phyloP scores from a whole-genome alignment of 2,888 invertebrate genomes.

The Gymnosoma rotundatum region DNA sequence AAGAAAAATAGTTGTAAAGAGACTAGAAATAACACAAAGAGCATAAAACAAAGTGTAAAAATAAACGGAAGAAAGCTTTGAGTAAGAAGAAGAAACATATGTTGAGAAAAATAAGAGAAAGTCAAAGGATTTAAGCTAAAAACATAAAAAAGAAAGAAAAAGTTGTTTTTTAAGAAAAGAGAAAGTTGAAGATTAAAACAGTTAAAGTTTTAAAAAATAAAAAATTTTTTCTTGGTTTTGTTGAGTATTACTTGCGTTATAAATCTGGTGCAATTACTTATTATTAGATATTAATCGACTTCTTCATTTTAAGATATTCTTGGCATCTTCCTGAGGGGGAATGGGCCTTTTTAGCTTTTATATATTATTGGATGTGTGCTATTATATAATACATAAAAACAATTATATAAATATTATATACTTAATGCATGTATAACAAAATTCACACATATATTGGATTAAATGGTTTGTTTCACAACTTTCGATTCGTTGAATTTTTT shows the following conservation, averaged over 20 bases:
- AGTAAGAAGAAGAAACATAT: slow-evolving; percentile 30
- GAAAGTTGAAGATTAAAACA: not conserved
- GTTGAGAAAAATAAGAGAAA: not conserved
- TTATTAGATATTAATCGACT: slow-evolving; percentile 73
- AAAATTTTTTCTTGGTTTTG: slow-evolving; percentile 34
- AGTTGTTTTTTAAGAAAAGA: slow-evolving; percentile 4
- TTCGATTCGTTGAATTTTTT: slow-evolving; percentile 39
- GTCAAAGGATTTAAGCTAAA: not conserved
- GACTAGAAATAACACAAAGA: slow-evolving; percentile 9
- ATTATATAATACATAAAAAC: slow-evolving; percentile 71
- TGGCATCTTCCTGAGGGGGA: slow-evolving; percentile 19
- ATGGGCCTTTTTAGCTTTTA: slow-evolving; percentile 54
- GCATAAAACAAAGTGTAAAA: not conserved
- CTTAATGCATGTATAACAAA: slow-evolving; percentile 42
- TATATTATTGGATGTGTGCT: slow-evolving; percentile 48
- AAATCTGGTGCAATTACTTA: slow-evolving; percentile 73
- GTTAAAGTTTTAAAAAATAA: slow-evolving; percentile 34
- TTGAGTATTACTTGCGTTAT: slow-evolving; percentile 56
- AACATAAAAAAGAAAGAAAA: slow-evolving; percentile 13
- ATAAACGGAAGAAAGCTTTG: not conserved
- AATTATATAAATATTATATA: slow-evolving; percentile 70
- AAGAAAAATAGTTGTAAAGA: not conserved
- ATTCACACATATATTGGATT: slow-evolving; percentile 71
- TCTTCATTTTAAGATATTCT: slow-evolving; percentile 74
- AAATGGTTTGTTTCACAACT: slow-evolving; percentile 45